These are phyloP conservation scores for Cheilosia urbana DNA, from an alignment of 2,888 invertebrate species.

Conservation along the genomic window DNA sequence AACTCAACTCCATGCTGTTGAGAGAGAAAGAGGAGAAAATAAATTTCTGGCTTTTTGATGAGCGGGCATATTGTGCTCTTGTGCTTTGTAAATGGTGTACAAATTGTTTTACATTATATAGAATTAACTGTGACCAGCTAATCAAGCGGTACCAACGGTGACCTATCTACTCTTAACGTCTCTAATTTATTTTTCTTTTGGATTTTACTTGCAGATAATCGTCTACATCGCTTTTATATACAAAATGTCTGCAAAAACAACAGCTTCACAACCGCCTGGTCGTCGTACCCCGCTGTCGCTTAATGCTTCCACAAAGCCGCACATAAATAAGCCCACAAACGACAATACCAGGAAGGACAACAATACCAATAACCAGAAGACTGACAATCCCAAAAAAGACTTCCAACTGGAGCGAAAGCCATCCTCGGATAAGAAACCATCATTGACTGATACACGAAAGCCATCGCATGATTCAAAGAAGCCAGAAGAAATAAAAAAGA, in stretches of 20 bases:
- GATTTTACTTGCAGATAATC: conserved; percentile 32
- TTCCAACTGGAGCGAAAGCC: conserved; percentile 62
- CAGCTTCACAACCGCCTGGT: conserved; percentile 77
- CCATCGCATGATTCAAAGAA: conserved; percentile 41
- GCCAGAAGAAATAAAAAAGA: conserved; percentile 59
- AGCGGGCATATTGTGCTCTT: too few species aligned
- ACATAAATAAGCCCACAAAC: conserved; percentile 60
- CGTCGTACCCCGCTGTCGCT: conserved; percentile 78
- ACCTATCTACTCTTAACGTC: not conserved
- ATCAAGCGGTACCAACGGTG: too few species aligned
- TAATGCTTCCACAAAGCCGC: conserved; percentile 70
- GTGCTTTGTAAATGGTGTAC: not conserved
- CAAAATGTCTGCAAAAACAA: conserved; percentile 81
- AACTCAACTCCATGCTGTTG: too few species aligned
- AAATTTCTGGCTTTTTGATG: too few species aligned
- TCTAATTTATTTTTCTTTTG: not conserved
- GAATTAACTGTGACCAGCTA: too few species aligned
- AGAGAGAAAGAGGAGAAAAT: too few species aligned
- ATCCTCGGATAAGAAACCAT: conserved; percentile 61
- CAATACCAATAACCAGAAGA: conserved; percentile 73
- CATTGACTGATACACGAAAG: conserved; percentile 36
- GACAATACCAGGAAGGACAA: conserved; percentile 49
- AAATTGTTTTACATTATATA: not conserved
- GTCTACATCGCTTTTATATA: not conserved
- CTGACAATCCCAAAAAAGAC: conserved; percentile 75